Conservation (phyloP, 1,140 invertebrate genomes). For the Euglossa dilemma region DNA sequence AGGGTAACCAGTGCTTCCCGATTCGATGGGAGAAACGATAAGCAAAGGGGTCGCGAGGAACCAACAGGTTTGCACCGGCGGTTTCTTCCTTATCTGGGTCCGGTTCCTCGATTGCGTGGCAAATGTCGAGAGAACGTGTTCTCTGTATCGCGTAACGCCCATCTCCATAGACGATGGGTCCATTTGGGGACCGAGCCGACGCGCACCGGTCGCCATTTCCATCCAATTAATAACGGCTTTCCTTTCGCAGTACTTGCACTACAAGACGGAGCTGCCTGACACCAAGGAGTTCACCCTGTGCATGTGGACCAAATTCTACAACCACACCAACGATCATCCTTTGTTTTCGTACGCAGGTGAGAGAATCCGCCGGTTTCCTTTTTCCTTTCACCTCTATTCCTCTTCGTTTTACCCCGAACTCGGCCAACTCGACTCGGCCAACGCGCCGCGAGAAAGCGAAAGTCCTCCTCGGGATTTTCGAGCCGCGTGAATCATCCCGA, state of each 20-base stretch:
- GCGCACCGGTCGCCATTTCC: too few species aligned
- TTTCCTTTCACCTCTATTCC: conserved; percentile 46
- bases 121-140: too few species aligned
- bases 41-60: neutral
- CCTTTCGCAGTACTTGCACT: conserved; percentile 84
- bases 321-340: conserved; percentile 91
- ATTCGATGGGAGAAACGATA: too few species aligned
- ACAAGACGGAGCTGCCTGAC: conserved; percentile 87
- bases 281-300: conserved; percentile 92
- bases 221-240: neutral
- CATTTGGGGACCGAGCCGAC: neutral
- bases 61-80: too few species aligned
- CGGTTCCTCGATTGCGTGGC: too few species aligned
- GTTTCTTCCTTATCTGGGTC: too few species aligned
- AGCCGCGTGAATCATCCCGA: too few species aligned
- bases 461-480: neutral
- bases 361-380: conserved; percentile 60
- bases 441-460: conserved; percentile 44
- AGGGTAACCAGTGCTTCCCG: too few species aligned
- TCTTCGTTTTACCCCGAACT: neutral
- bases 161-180: too few species aligned
- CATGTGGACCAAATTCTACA: conserved; percentile 90
- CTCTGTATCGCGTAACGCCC: too few species aligned
- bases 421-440: neutral
- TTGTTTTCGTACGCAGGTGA: conserved; percentile 91